These are phyloP conservation scores for Danio aesculapii DNA, from an alignment of 2,797 vertebrate species.

Conservation along the genomic window DNA sequence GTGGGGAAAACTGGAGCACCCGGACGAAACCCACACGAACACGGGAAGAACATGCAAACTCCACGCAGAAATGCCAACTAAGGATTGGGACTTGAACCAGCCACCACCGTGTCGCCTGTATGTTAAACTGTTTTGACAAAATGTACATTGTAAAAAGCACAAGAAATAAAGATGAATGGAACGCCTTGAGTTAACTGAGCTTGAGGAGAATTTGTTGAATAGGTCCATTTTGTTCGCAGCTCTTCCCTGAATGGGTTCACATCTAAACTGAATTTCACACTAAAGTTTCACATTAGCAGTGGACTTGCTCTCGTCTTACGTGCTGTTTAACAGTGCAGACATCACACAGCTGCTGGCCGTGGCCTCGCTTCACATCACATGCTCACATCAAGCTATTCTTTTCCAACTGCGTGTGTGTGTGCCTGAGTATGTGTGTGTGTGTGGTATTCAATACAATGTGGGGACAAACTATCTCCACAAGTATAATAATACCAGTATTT, in stretches of 20 bases:
- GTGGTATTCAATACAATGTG: neutral
- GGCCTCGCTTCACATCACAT: conserved; percentile 36
- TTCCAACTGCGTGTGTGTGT: conserved; percentile 11
- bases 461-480: too few species aligned
- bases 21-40: too few species aligned
- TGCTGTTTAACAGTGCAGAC: conserved; percentile 27
- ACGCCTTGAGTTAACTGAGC: neutral
- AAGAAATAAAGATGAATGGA: too few species aligned
- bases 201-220: conserved; percentile 11
- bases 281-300: conserved; percentile 22
- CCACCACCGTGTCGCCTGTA: too few species aligned
- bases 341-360: conserved; percentile 37
- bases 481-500: too few species aligned
- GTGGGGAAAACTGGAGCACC: too few species aligned
- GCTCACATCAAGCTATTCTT: conserved; percentile 44
- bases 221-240: conserved; percentile 18
- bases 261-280: conserved; percentile 24
- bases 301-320: conserved; percentile 35
- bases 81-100: too few species aligned
- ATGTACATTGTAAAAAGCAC: too few species aligned
- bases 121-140: too few species aligned
- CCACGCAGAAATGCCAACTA: too few species aligned
- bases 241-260: neutral
- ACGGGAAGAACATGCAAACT: too few species aligned
- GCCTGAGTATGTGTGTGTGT: neutral